Evolutionary conservation across 2,888 invertebrate genomes (phyloP).

Genomic region (Julus scandinavius): DNA sequence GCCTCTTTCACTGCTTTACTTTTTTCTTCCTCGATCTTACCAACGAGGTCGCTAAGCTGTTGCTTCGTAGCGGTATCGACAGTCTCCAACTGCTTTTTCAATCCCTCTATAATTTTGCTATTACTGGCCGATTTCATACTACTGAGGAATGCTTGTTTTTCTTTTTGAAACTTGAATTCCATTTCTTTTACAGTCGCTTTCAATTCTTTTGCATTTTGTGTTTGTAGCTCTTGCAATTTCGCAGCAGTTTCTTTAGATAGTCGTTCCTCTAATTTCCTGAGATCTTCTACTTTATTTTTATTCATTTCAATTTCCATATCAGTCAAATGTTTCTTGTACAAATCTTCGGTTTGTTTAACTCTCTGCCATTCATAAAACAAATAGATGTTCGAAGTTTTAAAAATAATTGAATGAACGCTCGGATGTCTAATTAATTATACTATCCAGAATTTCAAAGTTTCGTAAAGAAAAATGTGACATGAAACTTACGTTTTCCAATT

Average conservation of each 20-base stretch:
- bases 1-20: not conserved
- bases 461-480: not conserved
- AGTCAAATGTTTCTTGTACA: constrained; percentile 20
- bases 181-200: not conserved
- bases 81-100: constrained; percentile 10
- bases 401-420: too few relatives aligned
- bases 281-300: not conserved
- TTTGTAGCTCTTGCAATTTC: not conserved
- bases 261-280: constrained; percentile 26
- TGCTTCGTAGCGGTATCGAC: constrained; percentile 7
- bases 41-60: not conserved
- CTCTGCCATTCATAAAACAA: constrained; percentile 45
- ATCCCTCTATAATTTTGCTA: not conserved
- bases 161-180: constrained; percentile 45
- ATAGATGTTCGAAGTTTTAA: not conserved
- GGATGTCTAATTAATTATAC: too few relatives aligned
- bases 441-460: not conserved
- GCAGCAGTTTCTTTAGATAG: not conserved
- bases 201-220: constrained; percentile 4
- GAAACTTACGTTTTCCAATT: constrained; percentile 51
- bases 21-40: constrained; percentile 4
- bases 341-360: constrained; percentile 45
- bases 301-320: constrained; percentile 23
- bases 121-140: not conserved
- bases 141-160: not conserved